A percentile compares a stretch with the other conserved stretches of the same genome.
Evolutionary conservation across 2,888 invertebrate species (phyloP).

Genomic region (Drosophila paranaensis): DNA sequence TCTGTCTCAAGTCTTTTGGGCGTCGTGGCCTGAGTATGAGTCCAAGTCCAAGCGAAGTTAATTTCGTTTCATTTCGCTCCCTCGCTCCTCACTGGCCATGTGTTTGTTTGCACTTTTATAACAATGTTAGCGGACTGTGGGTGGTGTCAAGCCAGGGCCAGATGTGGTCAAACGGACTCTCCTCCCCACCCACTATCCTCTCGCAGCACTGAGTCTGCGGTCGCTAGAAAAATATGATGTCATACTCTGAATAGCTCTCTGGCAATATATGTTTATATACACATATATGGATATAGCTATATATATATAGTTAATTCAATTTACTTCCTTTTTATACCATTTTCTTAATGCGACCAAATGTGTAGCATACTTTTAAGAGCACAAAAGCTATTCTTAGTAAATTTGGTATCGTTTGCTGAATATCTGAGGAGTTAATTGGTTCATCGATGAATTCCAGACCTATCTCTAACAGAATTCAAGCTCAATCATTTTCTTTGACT

Average conservation of each 20-base stretch:
- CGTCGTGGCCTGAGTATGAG: constrained; percentile 47
- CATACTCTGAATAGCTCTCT: constrained; percentile 60
- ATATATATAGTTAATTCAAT: not conserved
- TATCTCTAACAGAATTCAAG: not conserved
- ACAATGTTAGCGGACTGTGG: constrained; percentile 69
- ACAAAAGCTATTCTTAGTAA: not conserved
- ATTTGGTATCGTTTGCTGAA: not conserved
- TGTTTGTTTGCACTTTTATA: constrained; percentile 81
- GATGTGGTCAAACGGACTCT: constrained; percentile 1
- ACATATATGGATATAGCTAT: not conserved
- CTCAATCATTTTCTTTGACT: not conserved
- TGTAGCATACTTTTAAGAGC: constrained; percentile 5
- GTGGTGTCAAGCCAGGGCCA: constrained; percentile 28
- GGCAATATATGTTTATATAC: not conserved
- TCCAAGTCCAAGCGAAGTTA: constrained; percentile 57
- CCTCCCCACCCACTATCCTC: not conserved
- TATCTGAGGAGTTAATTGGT: not conserved
- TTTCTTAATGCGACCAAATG: not conserved
- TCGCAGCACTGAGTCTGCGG: constrained; percentile 34
- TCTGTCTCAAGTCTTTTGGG: constrained; percentile 33
- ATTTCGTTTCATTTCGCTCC: constrained; percentile 29
- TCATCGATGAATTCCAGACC: not conserved
- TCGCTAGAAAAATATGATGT: constrained; percentile 77
- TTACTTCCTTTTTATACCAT: not conserved
- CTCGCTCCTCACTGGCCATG: constrained; percentile 14